phyloP scores from a whole-genome alignment of 2,113 vertebrate species.

The Dissostichus mawsoni region DNA sequence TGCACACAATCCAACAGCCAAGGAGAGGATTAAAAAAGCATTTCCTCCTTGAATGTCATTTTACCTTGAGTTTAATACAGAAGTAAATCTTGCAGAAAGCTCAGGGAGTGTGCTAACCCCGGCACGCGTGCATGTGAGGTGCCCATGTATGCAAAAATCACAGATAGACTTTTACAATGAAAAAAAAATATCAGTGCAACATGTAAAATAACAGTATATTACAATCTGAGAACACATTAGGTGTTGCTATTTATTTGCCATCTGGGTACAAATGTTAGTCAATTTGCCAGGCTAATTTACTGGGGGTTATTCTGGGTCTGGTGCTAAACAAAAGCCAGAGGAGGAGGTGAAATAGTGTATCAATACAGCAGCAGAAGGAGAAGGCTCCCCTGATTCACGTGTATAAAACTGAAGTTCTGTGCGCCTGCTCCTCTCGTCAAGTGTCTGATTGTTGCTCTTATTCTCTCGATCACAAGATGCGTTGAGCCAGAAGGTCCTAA shows the following conservation, averaged over 20 bases:
- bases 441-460: neutral
- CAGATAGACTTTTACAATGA: neutral
- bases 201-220: neutral
- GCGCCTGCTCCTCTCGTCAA: neutral
- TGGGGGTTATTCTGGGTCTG: neutral
- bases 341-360: slow-evolving; percentile 30
- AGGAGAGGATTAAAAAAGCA: slow-evolving; percentile 2
- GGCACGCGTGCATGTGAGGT: neutral
- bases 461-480: slow-evolving; percentile 3
- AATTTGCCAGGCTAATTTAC: neutral
- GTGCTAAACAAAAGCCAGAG: slow-evolving; percentile 26
- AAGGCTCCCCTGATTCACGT: slow-evolving; percentile 8
- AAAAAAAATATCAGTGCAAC: neutral
- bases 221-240: neutral
- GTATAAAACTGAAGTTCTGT: slow-evolving; percentile 2
- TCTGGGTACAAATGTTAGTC: neutral
- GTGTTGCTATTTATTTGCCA: neutral
- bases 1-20: neutral
- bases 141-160: neutral
- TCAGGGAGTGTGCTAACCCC: neutral
- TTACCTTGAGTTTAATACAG: slow-evolving; percentile 22
- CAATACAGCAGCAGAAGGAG: neutral
- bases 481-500: slow-evolving; percentile 12
- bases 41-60: slow-evolving; percentile 35
- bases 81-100: slow-evolving; percentile 14